Conservation (phyloP, 2,888 invertebrate genomes). For the Eumerus sabulonum region DNA sequence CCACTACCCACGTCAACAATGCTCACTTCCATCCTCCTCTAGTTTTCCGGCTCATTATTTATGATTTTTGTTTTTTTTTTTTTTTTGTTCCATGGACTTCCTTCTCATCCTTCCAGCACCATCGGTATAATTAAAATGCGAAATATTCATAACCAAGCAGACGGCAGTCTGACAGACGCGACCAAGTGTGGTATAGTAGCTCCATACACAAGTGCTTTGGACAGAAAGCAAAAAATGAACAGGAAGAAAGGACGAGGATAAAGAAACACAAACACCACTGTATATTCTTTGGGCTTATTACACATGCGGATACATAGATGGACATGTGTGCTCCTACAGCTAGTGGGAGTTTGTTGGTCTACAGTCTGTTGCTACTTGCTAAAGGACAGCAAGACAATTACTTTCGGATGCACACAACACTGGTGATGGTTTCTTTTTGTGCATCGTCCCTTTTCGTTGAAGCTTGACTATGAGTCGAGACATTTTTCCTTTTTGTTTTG, state of each 20-base stretch:
- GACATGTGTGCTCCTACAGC: too few species aligned
- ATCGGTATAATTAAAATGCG: slow-evolving; percentile 61
- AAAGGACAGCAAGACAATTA: slow-evolving; percentile 33
- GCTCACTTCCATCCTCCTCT: slow-evolving; percentile 19
- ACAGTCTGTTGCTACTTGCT: slow-evolving; percentile 58
- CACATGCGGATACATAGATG: slow-evolving; percentile 26
- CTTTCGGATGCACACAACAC: slow-evolving; percentile 21
- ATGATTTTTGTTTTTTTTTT: too few species aligned
- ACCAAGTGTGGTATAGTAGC: background rate
- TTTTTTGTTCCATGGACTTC: slow-evolving; percentile 11
- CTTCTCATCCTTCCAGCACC: slow-evolving; percentile 4
- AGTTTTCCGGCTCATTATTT: slow-evolving; percentile 22
- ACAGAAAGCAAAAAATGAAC: too few species aligned
- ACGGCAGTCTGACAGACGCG: slow-evolving; percentile 14
- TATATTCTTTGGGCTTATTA: slow-evolving; percentile 21
- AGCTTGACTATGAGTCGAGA: too few species aligned
- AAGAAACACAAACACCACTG: background rate
- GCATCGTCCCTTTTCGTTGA: too few species aligned
- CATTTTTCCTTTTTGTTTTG: slow-evolving; percentile 1
- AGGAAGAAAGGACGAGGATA: background rate
- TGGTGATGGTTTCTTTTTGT: background rate
- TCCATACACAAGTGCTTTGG: too few species aligned
- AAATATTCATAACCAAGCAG: slow-evolving; percentile 54
- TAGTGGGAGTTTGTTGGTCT: slow-evolving; percentile 15
- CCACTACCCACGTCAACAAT: slow-evolving; percentile 25